A percentile compares a stretch with the other conserved stretches of the same genome.
Evolutionary conservation across 2,888 invertebrate genomes (phyloP).

Genomic region (Oxytorus armatus): DNA sequence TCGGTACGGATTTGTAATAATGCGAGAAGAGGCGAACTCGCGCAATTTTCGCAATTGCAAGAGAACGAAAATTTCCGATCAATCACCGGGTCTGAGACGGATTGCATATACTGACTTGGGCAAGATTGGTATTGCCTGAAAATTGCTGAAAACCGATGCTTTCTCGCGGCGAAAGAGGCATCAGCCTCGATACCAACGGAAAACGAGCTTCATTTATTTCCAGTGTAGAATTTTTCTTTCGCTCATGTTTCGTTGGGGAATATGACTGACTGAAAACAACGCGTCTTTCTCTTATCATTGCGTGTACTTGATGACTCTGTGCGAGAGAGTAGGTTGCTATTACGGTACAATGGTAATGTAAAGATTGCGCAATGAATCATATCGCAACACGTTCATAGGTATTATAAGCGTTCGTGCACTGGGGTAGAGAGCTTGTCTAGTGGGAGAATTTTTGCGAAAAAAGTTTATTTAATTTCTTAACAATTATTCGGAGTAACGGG

Average conservation of each 20-base stretch:
- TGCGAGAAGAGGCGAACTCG: neutral
- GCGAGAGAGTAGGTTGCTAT: conserved; percentile 32
- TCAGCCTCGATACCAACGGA: neutral
- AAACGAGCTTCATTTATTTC: conserved; percentile 7
- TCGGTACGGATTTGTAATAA: neutral
- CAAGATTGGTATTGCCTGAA: conserved; percentile 33
- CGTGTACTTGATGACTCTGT: conserved; percentile 15
- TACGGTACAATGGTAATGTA: conserved; percentile 46
- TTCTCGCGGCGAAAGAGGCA: neutral
- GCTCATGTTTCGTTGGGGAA: neutral
- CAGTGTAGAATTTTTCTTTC: neutral
- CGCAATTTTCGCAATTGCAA: conserved; percentile 52
- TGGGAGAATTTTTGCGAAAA: conserved; percentile 32
- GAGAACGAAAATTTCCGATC: conserved; percentile 57
- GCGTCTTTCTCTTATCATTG: conserved; percentile 39
- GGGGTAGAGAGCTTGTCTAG: neutral
- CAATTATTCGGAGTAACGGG: conserved; percentile 71
- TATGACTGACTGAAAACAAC: conserved; percentile 8
- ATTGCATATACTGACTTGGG: conserved; percentile 45
- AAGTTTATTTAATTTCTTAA: conserved; percentile 69
- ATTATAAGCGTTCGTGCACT: neutral
- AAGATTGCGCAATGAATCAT: conserved; percentile 51
- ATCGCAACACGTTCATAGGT: conserved; percentile 20
- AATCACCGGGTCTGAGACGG: conserved; percentile 48
- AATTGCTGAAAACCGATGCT: conserved; percentile 41